phyloP scores from a whole-genome alignment of 2,113 vertebrate genomes.

The Aviceda subcristata region DNA sequence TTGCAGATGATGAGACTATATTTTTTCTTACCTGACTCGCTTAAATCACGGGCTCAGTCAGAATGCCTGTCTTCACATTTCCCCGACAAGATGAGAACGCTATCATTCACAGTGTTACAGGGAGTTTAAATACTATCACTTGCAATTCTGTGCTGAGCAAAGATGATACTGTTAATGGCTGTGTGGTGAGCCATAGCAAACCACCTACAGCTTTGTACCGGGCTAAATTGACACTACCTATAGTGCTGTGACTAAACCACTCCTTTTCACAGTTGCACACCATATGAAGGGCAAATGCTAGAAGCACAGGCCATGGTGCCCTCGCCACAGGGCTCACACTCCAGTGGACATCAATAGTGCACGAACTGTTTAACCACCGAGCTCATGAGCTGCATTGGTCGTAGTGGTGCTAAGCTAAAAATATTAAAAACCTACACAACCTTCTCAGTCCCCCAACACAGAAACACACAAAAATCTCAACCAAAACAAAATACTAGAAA shows the following conservation, averaged over 20 bases:
- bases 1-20: not conserved
- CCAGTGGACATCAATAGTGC: not conserved
- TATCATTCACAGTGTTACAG: not conserved
- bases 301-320: not conserved
- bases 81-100: not conserved
- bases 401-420: not conserved
- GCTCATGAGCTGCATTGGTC: not conserved
- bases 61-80: not conserved
- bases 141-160: slow-evolving; percentile 28
- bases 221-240: slow-evolving; percentile 43
- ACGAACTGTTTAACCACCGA: not conserved
- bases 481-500: not conserved
- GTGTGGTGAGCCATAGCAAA: slow-evolving; percentile 49
- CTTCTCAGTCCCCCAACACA: not conserved
- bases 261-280: slow-evolving; percentile 61
- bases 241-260: slow-evolving; percentile 17
- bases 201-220: slow-evolving; percentile 51
- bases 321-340: not conserved
- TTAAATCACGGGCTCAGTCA: slow-evolving; percentile 9
- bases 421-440: not conserved
- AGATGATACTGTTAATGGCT: slow-evolving; percentile 44
- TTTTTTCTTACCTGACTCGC: not conserved
- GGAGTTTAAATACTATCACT: slow-evolving; percentile 50
- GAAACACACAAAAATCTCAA: not conserved
- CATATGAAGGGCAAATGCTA: slow-evolving; percentile 20